phyloP scores from a whole-genome alignment of 2,888 invertebrate genomes.

The Chrysopilus asiliformis region DNA sequence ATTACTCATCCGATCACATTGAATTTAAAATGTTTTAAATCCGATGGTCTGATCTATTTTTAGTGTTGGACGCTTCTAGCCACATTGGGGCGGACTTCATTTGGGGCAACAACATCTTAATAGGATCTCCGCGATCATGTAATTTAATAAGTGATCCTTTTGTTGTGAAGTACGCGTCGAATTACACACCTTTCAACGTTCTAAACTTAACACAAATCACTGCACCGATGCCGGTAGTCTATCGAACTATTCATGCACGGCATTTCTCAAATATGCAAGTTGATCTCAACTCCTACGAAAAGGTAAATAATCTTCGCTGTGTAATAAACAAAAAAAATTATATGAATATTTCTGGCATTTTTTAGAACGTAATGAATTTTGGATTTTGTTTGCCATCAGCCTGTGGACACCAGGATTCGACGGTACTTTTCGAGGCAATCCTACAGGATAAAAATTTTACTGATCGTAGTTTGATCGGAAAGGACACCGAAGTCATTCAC shows the following conservation, averaged over 20 bases:
- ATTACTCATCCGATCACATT: no score
- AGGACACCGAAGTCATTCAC: constrained; percentile 9
- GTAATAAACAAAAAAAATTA: neutral
- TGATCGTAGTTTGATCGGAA: constrained; percentile 9
- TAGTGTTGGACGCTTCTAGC: constrained; percentile 12
- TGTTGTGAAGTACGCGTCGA: constrained; percentile 1
- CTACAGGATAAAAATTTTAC: constrained; percentile 10
- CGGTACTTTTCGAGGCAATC: constrained; percentile 6
- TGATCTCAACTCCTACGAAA: constrained; percentile 8
- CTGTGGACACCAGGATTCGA: constrained; percentile 11
- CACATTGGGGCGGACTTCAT: constrained; percentile 10
- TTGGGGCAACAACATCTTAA: constrained; percentile 13
- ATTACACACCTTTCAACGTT: constrained; percentile 4
- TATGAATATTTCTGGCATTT: constrained; percentile 3
- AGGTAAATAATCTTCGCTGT: constrained; percentile 3
- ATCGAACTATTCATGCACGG: constrained; percentile 8
- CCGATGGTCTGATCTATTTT: no score
- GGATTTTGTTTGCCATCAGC: constrained; percentile 16
- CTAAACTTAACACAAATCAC: constrained; percentile 8
- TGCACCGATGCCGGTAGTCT: constrained; percentile 9
- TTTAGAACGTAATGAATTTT: constrained; percentile 14
- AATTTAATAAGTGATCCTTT: constrained; percentile 5
- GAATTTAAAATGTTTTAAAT: no score
- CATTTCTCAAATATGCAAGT: constrained; percentile 12
- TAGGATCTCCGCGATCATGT: constrained; percentile 11